These are phyloP conservation scores for Microvelia longipes DNA, from an alignment of 1,140 invertebrate genomes.

Conservation along the genomic window DNA sequence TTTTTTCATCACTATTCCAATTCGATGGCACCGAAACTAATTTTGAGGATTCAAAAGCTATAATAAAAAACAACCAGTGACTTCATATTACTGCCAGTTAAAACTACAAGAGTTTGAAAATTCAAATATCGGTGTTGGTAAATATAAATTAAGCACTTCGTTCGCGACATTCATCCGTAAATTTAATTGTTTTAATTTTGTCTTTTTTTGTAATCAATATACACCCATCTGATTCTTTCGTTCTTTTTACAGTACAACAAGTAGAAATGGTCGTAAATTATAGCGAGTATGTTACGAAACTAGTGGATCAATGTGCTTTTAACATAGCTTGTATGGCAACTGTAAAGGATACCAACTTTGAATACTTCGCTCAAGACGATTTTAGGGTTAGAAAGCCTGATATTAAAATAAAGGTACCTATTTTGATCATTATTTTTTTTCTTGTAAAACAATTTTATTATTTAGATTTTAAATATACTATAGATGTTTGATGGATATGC, in stretches of 20 bases:
- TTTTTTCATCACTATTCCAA: too few species aligned
- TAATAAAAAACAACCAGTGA: too few species aligned
- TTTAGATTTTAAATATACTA: background rate
- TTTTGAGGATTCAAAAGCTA: too few species aligned
- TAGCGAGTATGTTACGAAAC: constrained; percentile 57
- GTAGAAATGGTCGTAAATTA: constrained; percentile 55
- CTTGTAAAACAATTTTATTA: background rate
- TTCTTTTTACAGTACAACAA: constrained; percentile 41
- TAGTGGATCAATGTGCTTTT: constrained; percentile 67
- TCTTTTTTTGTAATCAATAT: too few species aligned
- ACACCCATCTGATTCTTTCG: too few species aligned
- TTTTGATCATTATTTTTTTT: background rate
- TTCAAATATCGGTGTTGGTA: too few species aligned
- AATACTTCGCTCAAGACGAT: constrained; percentile 79
- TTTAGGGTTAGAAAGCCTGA: constrained; percentile 78
- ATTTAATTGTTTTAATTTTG: too few species aligned
- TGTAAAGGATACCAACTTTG: constrained; percentile 65
- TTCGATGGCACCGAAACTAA: too few species aligned
- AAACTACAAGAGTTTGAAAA: too few species aligned
- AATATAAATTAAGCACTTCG: too few species aligned
- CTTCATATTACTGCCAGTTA: too few species aligned
- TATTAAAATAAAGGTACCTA: constrained; percentile 54
- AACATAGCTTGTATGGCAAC: constrained; percentile 65
- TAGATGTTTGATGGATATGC: background rate
- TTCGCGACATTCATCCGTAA: too few species aligned